Evolutionary conservation across 1,140 invertebrate genomes (phyloP).

Genomic region (Thaumatotibia leucotreta): DNA sequence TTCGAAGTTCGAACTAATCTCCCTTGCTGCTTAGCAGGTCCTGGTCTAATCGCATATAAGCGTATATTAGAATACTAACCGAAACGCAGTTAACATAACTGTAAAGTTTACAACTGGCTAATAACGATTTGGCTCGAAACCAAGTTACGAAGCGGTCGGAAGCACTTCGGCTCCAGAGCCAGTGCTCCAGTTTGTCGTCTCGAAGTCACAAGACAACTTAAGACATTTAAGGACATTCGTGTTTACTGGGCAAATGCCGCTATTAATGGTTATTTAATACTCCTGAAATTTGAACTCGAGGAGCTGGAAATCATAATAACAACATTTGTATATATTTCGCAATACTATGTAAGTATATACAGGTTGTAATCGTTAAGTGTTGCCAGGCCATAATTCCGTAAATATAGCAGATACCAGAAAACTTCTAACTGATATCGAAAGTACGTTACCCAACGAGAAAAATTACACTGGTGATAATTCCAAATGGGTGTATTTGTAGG

Average conservation of each 20-base stretch:
- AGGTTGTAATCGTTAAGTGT: too few relatives aligned
- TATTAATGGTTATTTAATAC: constrained; percentile 10
- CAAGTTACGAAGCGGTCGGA: constrained; percentile 9
- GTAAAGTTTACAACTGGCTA: constrained; percentile 10
- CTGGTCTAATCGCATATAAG: neutral
- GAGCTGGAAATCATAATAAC: neutral
- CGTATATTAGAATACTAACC: neutral
- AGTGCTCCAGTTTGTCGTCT: constrained; percentile 5
- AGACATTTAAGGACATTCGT: constrained; percentile 5
- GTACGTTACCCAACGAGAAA: too few relatives aligned
- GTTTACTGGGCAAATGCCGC: neutral
- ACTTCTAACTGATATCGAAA: too few relatives aligned
- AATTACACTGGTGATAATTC: too few relatives aligned
- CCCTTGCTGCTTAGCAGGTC: neutral
- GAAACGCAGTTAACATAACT: constrained; percentile 1
- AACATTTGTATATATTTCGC: too few relatives aligned
- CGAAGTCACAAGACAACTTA: constrained; percentile 12
- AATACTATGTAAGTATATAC: too few relatives aligned
- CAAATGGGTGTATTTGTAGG: too few relatives aligned
- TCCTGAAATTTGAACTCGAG: neutral
- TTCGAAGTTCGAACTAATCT: too few relatives aligned
- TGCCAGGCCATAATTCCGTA: too few relatives aligned
- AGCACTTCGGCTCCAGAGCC: neutral
- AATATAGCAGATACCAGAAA: too few relatives aligned
- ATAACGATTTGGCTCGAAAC: constrained; percentile 11